Evolutionary conservation across 1,140 invertebrate genomes (phyloP).

Genomic region (Gonioctena quinquepunctata): DNA sequence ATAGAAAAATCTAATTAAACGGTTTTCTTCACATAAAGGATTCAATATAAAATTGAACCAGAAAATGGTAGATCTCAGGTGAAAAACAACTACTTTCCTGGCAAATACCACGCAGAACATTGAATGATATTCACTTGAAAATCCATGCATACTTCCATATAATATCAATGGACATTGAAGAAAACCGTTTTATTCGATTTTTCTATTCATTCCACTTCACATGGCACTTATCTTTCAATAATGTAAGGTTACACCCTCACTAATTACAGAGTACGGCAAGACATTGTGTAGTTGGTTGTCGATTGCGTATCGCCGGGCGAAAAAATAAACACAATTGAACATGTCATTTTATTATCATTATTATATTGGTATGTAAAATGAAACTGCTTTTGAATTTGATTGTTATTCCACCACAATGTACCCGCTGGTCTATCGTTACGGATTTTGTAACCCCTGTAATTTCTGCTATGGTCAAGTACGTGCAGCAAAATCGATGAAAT

Average conservation of each 20-base stretch:
- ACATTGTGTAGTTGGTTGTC: constrained; percentile 20
- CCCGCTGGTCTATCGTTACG: neutral
- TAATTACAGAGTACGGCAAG: constrained; percentile 24
- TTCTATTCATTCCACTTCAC: no score
- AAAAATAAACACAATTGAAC: constrained; percentile 21
- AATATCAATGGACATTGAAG: no score
- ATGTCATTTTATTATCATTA: constrained; percentile 18
- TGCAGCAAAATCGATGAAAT: neutral
- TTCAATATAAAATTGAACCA: no score
- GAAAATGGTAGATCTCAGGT: no score
- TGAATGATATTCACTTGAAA: no score
- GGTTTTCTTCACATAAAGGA: no score
- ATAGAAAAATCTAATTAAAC: no score
- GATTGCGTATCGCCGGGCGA: neutral
- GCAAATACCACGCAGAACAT: no score
- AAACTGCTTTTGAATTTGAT: constrained; percentile 15
- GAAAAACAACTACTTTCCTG: no score
- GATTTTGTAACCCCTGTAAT: constrained; percentile 1
- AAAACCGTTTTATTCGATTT: no score
- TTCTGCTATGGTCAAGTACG: neutral
- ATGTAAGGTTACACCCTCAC: constrained; percentile 22
- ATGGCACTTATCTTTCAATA: no score
- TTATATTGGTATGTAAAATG: constrained; percentile 19
- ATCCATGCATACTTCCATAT: no score
- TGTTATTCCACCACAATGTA: neutral